Evolutionary conservation across 2,888 invertebrate species (phyloP), one percentile per base, ranked within the genome.

Genomic region (Crematogaster levior): DNA sequence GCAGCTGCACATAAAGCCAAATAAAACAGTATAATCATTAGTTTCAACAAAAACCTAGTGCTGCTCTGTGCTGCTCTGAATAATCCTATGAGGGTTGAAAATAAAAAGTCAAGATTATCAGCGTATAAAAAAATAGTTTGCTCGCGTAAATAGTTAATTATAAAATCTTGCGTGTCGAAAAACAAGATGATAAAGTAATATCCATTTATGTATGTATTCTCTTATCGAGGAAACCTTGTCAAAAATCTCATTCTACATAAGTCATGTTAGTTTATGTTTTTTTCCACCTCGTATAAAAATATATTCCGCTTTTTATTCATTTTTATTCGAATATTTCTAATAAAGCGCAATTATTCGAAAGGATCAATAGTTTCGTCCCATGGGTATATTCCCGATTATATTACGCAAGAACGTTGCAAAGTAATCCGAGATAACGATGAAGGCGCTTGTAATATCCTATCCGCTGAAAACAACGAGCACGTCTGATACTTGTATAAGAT

Each of bases 401-500:
- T 77, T 66, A 40, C 43, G 53, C 43, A 18, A 65, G 40, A n/a
- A 77, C 65, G 30, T 7, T 66, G 66, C 40, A 65, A 56, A 77
- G 60, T 60, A 73, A 73, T 73, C 60, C 46, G 46, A 73, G 5
- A 34, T 73, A 46, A 73, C 60, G 24, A 24, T 15, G 61, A 66
- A 66, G 53, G 18, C 30, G 77, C 68, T 56, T 43, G 66, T 77
- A 77, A 77, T 43, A 77, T 43, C 40, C 21, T 66, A 12, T 4
- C 34, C 7, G 18, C 21, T 68, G 21, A 46, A 77, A 77, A 40
- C 27, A 15, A n/a, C n/a, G n/a, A 3, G 12, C 18, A 30, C 46
- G 10, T 74, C 65, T 68, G 40, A 77, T 66, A 79, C 21, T 40
- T 43, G 21, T 30, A 53, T 66, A 66, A 77, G 21, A 66, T 30